Evolutionary conservation across 2,113 vertebrate genomes (phyloP), one percentile per base, ranked within the genome.

Genomic region (Mus pahari): DNA sequence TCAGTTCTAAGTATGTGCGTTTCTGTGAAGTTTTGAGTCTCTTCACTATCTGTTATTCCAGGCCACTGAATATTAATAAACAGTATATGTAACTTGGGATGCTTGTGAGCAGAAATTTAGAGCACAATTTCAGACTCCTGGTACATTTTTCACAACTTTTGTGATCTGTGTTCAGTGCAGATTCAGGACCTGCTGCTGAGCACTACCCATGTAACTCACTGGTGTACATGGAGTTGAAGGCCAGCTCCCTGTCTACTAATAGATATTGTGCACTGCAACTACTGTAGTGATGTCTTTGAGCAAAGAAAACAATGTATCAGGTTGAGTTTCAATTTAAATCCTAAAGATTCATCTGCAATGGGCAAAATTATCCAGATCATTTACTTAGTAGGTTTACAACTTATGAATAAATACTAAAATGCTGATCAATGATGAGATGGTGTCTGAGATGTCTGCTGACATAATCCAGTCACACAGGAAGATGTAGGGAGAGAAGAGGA

Each of bases 401-500:
- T 86, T 86, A 93, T 24, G 88, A 92, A 79, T 28, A 88, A 19
- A 39, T 36, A 79, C 19, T 62, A 42, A 91, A 77, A 36, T 78
- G 66, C n/a, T 74, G 62, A 73, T 64, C 66, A 9, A 55, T 81
- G 73, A 20, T 50, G 45, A 74, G 6, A 74, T 5, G 13, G 75
- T 45, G 13, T 9, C 60, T 71, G 20, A 91, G 13, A 28, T 64
- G 33, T 58, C 71, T 81, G 58, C 33, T 28, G 71, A 87, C 94
- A 90, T 45, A 64, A 82, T 83, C 68, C 70, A 87, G 33, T 28
- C 14, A 3, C 45, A 4, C 45, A 5, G 8, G 60, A 42, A 10
- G 22, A 19, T 92, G 8, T 3, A 6, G 7, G 78, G 26, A 66
- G 4, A 73, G 36, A 89, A 71, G 9, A 86, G 45, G 10, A 31